A percentile compares a stretch with the other conserved stretches of the same genome.
These are phyloP conservation scores for Melanostoma scalare DNA, from an alignment of 2,888 invertebrate species.

Conservation along the genomic window DNA sequence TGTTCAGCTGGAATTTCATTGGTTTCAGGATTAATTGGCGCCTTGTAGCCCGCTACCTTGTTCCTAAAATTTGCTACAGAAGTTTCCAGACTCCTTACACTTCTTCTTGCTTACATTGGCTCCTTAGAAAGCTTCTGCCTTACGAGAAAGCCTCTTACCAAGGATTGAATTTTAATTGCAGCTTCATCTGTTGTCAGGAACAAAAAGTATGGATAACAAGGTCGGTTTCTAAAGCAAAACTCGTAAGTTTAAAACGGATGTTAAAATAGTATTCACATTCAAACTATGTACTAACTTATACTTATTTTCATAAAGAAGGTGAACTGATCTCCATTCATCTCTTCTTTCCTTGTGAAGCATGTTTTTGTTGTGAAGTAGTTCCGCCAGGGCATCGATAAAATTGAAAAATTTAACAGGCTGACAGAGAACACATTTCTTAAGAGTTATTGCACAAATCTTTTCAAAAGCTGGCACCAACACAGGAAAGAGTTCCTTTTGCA, in stretches of 20 bases:
- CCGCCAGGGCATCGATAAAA: constrained; percentile 33
- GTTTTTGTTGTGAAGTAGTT: constrained; percentile 40
- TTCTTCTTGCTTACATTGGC: too few species aligned
- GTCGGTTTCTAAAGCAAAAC: constrained; percentile 2
- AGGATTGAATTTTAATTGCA: constrained; percentile 27
- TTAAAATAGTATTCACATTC: not conserved
- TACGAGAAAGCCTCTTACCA: constrained; percentile 25
- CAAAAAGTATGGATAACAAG: constrained; percentile 15
- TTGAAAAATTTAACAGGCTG: constrained; percentile 24
- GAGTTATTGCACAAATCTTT: constrained; percentile 24
- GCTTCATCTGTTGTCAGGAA: constrained; percentile 31
- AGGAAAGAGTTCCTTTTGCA: constrained; percentile 12
- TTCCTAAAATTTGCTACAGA: too few species aligned
- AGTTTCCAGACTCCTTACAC: too few species aligned
- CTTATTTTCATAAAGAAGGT: constrained; percentile 21
- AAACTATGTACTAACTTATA: not conserved
- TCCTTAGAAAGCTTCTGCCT: constrained; percentile 2
- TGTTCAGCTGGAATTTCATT: too few species aligned
- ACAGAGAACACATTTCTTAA: not conserved
- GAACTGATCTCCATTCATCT: constrained; percentile 27
- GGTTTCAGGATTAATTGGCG: too few species aligned
- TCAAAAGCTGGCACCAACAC: constrained; percentile 44
- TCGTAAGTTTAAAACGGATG: not conserved
- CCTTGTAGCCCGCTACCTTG: too few species aligned
- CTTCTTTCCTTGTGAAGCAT: not conserved